Base-by-base conservation (phyloP, 1,140 invertebrate species). In the Samia ricini region DNA sequence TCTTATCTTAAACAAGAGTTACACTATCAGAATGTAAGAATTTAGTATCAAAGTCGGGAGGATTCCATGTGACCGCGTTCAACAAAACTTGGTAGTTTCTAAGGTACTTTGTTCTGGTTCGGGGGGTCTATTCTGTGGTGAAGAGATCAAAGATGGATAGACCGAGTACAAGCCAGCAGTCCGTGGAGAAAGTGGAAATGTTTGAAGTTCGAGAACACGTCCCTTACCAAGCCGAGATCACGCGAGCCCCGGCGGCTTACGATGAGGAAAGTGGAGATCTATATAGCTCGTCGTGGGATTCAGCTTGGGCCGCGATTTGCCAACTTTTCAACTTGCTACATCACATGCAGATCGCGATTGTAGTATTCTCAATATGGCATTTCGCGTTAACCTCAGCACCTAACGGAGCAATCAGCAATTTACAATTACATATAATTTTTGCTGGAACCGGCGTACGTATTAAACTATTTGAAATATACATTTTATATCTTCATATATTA, bases 181-280 rank as follows among this genome's bases (percentile, higher is more conserved):
- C 87, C 5, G 61, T 88, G 23, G 83, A 88, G 48, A 87, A 88
- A 66, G 81, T 90, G 56, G 88, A 90, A 59, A 81, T 90, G 65
- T 90, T 80, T 51, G 88, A 90, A 68, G 85, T 90, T 5, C 67
- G 85, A 15, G 88, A 90, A 58, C 88, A 90, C 61, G 88, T 90
- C 7, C 88, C 88, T 10, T 90, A 90, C 60, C 85, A 86, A 62
- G 85, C 83, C 0, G 85, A 88, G 56, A 63, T 90, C 22, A 88
- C 88, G 1, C 54, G 83, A 15, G 84, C 85, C 0, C 84, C 85
- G 0, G 72, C 66, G 0, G 69, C 77, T 0, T 88, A 89, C 20
- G 88, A 90, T 42, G 81, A 81, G 42, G 88, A 90, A 33, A 90
- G 88, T 60, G 81, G 77, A 5, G 76, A 79, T 10, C 48, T 69